Evolutionary conservation across 35 echinoderm and acorn worm genomes (phyloP), one percentile per base, ranked within the genome.

Genomic region (Heliocidaris tuberculata): DNA sequence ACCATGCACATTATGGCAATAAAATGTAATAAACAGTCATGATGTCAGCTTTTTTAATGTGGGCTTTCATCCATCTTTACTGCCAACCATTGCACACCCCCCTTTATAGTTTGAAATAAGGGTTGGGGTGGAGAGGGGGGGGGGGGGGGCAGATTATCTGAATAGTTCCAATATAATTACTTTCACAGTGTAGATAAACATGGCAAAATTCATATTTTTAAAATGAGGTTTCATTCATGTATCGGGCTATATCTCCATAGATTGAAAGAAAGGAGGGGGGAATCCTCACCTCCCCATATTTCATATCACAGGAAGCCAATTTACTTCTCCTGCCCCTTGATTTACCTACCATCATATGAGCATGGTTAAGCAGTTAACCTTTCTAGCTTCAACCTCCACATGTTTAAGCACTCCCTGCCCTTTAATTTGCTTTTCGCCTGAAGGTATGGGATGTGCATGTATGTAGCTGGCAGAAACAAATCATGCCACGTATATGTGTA

Each of bases 361-460:
- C 48, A 24, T 93, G 91, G 47, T 52, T 49, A 93, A 59, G 91
- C 50, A 93, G 47, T 93, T 93, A 93, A 93, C 91, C 91, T 93
- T 93, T 93, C 31, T 93, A 30, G 21, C 48, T 48, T 52, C 91
- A 93, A 49, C 91, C 48, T 49, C 47, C 91, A 31, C 91, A 93
- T 93, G 50, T 93, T 32, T 52, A 50, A 52, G 50, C 29, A 59
- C 31, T 93, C 91, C n/a, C 47, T 93, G 50, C 91, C 91, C 50
- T 48, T 93, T 93, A 59, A 93, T 93, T 52, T 93, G 50, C 48
- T 50, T 48, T 93, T 89, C 12, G 87, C 65, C 65, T 78, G 65
- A 78, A 78, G 65, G 65, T 78, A 78, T 78, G 65, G 65, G 65
- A 78, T 78, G 47, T 89, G 1, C 87, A 89, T 48, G 31, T 12